Evolutionary conservation across 53 echinoderm and acorn worm genomes (phyloP).

Genomic region (Temnopleurus reevesii): DNA sequence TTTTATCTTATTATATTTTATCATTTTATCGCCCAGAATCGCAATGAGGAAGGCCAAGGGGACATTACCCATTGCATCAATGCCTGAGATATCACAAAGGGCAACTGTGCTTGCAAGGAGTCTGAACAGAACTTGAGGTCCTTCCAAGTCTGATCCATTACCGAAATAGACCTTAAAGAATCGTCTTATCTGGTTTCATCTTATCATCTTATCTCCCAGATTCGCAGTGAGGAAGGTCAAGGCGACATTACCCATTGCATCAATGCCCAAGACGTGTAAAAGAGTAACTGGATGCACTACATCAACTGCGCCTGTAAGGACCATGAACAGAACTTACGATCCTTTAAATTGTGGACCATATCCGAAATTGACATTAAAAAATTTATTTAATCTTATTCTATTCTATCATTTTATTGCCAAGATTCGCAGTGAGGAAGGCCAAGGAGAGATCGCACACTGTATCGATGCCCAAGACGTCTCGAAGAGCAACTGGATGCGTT

Average conservation of each 20-base stretch:
- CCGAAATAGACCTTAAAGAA: too few species aligned
- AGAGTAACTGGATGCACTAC: conserved; percentile 55
- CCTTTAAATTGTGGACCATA: too few species aligned
- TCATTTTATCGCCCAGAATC: neutral
- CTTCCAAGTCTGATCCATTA: too few species aligned
- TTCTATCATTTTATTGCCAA: neutral
- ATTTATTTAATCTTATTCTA: too few species aligned
- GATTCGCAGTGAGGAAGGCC: conserved; percentile 35
- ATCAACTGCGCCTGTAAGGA: conserved; percentile 50
- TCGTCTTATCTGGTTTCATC: too few species aligned
- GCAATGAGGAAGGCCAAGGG: conserved; percentile 15
- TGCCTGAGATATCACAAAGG: neutral
- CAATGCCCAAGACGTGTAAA: conserved; percentile 2
- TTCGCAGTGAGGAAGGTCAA: conserved; percentile 17
- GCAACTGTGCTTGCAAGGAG: conserved; percentile 46
- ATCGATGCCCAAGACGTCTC: conserved; percentile 10
- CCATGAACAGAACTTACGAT: conserved; percentile 28
- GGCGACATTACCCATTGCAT: conserved; percentile 16
- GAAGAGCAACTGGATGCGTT: conserved; percentile 57
- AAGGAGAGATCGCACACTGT: conserved; percentile 7
- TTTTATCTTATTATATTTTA: too few species aligned
- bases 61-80: conserved; percentile 10
- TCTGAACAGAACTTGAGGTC: conserved; percentile 43
- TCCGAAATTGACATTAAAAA: too few species aligned
- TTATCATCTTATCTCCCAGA: neutral